These are phyloP conservation scores for Drepana arcuata DNA, from an alignment of 1,140 invertebrate species.

Conservation along the genomic window DNA sequence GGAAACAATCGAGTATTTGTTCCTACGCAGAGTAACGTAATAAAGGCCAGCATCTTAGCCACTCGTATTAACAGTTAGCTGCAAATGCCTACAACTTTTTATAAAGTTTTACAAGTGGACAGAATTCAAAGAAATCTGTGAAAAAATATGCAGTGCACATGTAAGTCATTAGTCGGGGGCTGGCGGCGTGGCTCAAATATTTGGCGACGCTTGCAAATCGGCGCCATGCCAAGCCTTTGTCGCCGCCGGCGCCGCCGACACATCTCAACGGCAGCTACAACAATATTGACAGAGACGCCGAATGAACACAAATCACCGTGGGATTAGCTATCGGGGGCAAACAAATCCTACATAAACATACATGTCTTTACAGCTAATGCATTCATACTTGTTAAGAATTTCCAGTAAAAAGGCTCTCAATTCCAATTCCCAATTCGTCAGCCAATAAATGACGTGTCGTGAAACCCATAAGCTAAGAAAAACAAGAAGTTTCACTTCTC, in stretches of 20 bases:
- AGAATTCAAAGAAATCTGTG: slow-evolving; percentile 3
- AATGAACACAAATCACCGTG: slow-evolving; percentile 66
- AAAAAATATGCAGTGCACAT: slow-evolving; percentile 49
- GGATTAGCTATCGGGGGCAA: slow-evolving; percentile 34
- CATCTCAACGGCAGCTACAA: slow-evolving; percentile 49
- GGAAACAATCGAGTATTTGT: slow-evolving; percentile 6
- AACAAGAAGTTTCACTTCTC: too few species aligned
- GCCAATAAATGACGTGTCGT: not conserved
- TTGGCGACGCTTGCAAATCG: slow-evolving; percentile 47
- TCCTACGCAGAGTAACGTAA: not conserved
- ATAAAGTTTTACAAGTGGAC: not conserved
- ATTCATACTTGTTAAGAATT: not conserved
- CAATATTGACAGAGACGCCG: slow-evolving; percentile 51
- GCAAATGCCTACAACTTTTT: not conserved
- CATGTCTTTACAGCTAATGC: too few species aligned
- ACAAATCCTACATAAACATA: not conserved
- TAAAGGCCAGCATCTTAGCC: not conserved
- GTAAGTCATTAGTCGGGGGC: slow-evolving; percentile 57
- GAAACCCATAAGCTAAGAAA: too few species aligned
- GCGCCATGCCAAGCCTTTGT: slow-evolving; percentile 27
- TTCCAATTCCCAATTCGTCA: not conserved
- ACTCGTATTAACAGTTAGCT: not conserved
- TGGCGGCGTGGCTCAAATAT: slow-evolving; percentile 44
- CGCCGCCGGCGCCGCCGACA: slow-evolving; percentile 21
- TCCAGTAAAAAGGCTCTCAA: not conserved